These are phyloP conservation scores for Karalla daura DNA, from an alignment of 2,797 vertebrate genomes.

Conservation along the genomic window DNA sequence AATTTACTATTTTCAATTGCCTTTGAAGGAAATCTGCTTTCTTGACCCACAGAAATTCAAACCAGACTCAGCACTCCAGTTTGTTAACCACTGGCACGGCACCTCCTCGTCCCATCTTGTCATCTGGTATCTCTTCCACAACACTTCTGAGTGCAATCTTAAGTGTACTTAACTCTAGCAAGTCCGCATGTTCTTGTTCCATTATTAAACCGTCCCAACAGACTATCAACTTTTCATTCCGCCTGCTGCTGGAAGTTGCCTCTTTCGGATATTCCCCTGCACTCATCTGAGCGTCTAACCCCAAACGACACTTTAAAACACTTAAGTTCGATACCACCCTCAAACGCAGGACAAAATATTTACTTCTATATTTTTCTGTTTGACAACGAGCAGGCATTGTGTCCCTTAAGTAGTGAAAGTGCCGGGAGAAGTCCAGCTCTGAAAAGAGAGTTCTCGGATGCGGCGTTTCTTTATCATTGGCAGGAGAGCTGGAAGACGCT, in stretches of 20 bases:
- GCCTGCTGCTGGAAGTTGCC: slow-evolving; percentile 55
- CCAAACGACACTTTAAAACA: slow-evolving; percentile 68
- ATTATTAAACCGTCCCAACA: slow-evolving; percentile 79
- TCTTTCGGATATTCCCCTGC: slow-evolving; percentile 56
- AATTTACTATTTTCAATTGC: slow-evolving; percentile 21
- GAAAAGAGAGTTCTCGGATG: slow-evolving; percentile 54
- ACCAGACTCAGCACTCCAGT: slow-evolving; percentile 56
- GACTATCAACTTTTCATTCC: slow-evolving; percentile 73
- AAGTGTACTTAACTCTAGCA: slow-evolving; percentile 77
- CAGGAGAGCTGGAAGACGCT: slow-evolving; percentile 45
- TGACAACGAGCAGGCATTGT: slow-evolving; percentile 40
- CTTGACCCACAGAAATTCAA: slow-evolving; percentile 25
- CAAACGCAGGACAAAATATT: slow-evolving; percentile 62
- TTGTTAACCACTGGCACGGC: slow-evolving; percentile 62
- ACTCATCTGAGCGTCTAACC: slow-evolving; percentile 54
- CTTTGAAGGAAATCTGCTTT: slow-evolving; percentile 36
- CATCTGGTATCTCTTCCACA: slow-evolving; percentile 71
- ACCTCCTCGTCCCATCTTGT: slow-evolving; percentile 57
- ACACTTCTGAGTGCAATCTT: slow-evolving; percentile 75
- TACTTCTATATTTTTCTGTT: slow-evolving; percentile 48
- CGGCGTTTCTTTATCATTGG: slow-evolving; percentile 51
- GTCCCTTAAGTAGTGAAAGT: slow-evolving; percentile 52
- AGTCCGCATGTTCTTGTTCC: slow-evolving; percentile 71
- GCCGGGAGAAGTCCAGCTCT: slow-evolving; percentile 53
- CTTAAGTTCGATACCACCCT: slow-evolving; percentile 55